phyloP scores from a whole-genome alignment of 2,888 invertebrate species.

The Lacanobia oleracea region DNA sequence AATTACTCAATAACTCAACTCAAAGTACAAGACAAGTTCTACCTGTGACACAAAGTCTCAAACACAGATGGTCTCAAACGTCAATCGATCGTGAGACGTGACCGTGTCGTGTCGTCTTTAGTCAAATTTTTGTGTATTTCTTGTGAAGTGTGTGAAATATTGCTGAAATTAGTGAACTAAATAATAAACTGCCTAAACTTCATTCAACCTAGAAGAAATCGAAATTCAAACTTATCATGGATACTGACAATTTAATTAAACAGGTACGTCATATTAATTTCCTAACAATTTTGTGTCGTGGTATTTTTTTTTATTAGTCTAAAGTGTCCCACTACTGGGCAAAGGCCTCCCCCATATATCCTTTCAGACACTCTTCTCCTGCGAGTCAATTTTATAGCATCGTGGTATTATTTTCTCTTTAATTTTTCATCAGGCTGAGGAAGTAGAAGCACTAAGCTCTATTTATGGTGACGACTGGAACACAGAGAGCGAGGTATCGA shows the following conservation, averaged over 20 bases:
- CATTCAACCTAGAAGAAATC: not conserved
- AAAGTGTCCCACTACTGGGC: too few relatives aligned
- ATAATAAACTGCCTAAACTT: not conserved
- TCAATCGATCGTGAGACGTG: not conserved
- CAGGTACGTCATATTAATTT: conserved; percentile 63
- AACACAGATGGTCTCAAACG: too few relatives aligned
- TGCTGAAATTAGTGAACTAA: conserved; percentile 11
- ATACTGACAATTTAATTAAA: conserved; percentile 76
- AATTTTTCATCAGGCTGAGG: conserved; percentile 88
- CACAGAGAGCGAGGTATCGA: conserved; percentile 89
- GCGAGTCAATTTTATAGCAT: too few relatives aligned
- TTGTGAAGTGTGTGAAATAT: not conserved
- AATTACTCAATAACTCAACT: too few relatives aligned
- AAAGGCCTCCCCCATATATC: too few relatives aligned
- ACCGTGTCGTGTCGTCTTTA: not conserved
- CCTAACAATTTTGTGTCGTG: not conserved
- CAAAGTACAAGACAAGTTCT: too few relatives aligned
- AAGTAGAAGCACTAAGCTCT: conserved; percentile 93
- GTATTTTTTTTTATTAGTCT: conserved; percentile 76
- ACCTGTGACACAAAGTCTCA: too few relatives aligned
- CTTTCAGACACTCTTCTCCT: too few relatives aligned
- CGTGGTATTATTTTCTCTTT: conserved; percentile 21
- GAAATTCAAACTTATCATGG: conserved; percentile 68
- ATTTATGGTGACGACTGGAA: conserved; percentile 94
- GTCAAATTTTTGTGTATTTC: too few relatives aligned